phyloP scores from a whole-genome alignment of 2,888 invertebrate genomes.

The Mellilla xanthometata region DNA sequence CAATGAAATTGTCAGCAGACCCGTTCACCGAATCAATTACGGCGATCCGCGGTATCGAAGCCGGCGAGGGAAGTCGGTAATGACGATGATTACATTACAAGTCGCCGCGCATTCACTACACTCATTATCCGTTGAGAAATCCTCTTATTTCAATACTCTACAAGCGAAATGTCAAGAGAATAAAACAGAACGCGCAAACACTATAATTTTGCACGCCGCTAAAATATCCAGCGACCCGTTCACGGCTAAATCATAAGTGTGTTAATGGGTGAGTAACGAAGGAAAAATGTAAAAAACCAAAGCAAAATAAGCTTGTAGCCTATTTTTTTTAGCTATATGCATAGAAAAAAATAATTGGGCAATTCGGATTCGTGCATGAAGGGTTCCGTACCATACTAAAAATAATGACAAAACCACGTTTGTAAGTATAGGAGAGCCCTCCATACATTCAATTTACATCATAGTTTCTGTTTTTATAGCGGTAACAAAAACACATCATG shows the following conservation, averaged over 20 bases:
- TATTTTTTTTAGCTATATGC: no score
- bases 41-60: constrained; percentile 42
- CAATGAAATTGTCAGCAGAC: constrained; percentile 21
- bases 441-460: no score
- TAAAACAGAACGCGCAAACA: constrained; percentile 9
- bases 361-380: background rate
- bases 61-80: constrained; percentile 40
- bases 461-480: no score
- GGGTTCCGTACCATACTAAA: no score
- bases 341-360: no score
- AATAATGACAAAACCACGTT: no score
- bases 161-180: constrained; percentile 25
- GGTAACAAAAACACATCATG: no score
- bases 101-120: constrained; percentile 39
- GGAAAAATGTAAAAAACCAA: background rate
- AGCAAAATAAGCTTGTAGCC: background rate
- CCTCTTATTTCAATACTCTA: constrained; percentile 26
- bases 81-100: constrained; percentile 41
- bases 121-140: constrained; percentile 36
- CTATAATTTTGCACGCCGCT: background rate
- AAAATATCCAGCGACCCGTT: constrained; percentile 1
- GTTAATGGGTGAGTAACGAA: background rate
- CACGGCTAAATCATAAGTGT: background rate
- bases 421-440: no score
- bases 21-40: constrained; percentile 44